Evolutionary conservation across 2,113 vertebrate species (phyloP).

Genomic region (Anolis carolinensis): DNA sequence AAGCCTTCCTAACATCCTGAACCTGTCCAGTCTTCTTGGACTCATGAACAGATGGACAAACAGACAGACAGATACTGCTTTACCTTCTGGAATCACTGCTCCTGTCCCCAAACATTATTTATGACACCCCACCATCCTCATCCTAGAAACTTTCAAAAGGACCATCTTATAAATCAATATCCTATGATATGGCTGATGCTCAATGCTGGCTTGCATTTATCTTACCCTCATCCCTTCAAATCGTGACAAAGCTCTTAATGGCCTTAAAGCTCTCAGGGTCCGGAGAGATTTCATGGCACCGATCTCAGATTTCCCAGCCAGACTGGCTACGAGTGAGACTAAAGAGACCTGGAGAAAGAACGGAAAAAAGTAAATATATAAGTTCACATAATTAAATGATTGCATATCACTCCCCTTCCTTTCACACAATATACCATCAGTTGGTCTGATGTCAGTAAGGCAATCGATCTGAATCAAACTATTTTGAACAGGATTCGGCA

Average conservation of each 20-base stretch:
- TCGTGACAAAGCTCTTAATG: constrained; percentile 89
- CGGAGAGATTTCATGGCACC: constrained; percentile 86
- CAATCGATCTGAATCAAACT: too few species aligned
- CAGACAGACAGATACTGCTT: not conserved
- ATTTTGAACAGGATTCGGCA: too few species aligned
- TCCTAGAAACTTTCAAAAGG: not conserved
- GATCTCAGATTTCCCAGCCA: constrained; percentile 80
- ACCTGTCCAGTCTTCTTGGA: not conserved
- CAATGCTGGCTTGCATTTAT: not conserved
- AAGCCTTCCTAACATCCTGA: not conserved
- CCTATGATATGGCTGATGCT: not conserved
- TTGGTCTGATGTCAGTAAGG: not conserved
- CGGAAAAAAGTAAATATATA: constrained; percentile 5
- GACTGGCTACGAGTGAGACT: constrained; percentile 80
- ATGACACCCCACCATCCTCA: too few species aligned
- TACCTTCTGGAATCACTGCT: not conserved
- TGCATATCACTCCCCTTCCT: not conserved
- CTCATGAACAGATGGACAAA: too few species aligned
- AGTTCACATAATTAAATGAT: not conserved
- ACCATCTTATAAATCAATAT: not conserved
- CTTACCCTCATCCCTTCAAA: constrained; percentile 97
- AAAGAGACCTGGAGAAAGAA: constrained; percentile 82
- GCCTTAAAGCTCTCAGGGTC: constrained; percentile 90
- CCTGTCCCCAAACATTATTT: not conserved
- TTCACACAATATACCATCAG: not conserved